phyloP scores from a whole-genome alignment of 53 echinoderm and acorn worm genomes.

The Hippasteria phrygiana region DNA sequence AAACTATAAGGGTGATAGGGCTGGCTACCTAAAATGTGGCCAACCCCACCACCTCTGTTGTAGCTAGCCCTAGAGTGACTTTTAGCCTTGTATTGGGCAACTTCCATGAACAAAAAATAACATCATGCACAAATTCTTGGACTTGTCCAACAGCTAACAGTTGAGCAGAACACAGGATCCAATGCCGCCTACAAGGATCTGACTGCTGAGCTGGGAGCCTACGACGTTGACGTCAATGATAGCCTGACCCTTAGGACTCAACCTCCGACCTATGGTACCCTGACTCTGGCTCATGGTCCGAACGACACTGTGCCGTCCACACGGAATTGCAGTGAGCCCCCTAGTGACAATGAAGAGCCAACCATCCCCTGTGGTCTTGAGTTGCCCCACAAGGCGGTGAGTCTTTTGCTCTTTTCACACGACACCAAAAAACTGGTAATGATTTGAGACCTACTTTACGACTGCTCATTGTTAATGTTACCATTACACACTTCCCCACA shows the following conservation, averaged over 20 bases:
- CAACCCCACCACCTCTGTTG: too few species aligned
- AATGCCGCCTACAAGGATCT: slow-evolving; percentile 56
- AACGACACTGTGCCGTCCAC: slow-evolving; percentile 1
- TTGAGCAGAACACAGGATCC: slow-evolving; percentile 33
- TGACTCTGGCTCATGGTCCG: neutral
- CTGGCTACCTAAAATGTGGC: too few species aligned
- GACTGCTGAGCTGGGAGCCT: slow-evolving; percentile 40
- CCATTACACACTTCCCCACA: too few species aligned
- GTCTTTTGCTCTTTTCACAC: neutral
- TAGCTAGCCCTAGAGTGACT: neutral
- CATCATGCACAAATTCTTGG: neutral
- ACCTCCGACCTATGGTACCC: slow-evolving; percentile 38
- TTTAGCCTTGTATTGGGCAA: neutral
- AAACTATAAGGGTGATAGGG: too few species aligned
- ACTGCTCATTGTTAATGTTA: too few species aligned
- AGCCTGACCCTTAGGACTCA: slow-evolving; percentile 24
- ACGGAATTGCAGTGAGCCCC: slow-evolving; percentile 1
- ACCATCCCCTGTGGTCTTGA: slow-evolving; percentile 39
- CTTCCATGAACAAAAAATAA: neutral
- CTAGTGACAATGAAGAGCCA: neutral
- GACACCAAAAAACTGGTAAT: neutral
- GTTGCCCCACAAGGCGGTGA: slow-evolving; percentile 1
- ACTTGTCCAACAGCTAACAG: neutral
- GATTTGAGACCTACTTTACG: neutral
- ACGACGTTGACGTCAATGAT: slow-evolving; percentile 58